phyloP scores from a whole-genome alignment of 2,888 invertebrate genomes.

The Patella depressa region DNA sequence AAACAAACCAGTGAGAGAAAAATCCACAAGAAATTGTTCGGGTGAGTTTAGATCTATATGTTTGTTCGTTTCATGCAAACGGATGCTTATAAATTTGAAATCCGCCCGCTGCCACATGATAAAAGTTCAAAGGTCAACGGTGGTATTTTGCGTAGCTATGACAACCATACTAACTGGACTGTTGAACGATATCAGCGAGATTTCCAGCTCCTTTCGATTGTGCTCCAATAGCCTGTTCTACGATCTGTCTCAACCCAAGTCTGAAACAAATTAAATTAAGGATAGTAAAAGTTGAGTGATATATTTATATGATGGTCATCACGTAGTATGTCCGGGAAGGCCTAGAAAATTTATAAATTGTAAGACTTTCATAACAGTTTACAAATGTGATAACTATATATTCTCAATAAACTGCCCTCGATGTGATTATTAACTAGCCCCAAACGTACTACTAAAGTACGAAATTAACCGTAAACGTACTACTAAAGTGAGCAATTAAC shows the following conservation, averaged over 20 bases:
- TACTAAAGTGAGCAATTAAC: too few species aligned
- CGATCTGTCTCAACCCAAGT: slow-evolving; percentile 38
- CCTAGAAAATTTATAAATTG: too few species aligned
- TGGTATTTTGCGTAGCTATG: slow-evolving; percentile 13
- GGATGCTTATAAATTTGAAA: slow-evolving; percentile 8
- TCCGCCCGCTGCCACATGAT: slow-evolving; percentile 5
- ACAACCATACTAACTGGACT: slow-evolving; percentile 51
- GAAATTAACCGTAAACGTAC: too few species aligned
- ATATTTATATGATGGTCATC: too few species aligned
- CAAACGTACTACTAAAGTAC: too few species aligned
- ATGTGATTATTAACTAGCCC: too few species aligned
- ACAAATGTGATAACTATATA: too few species aligned
- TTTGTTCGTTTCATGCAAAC: slow-evolving; percentile 9
- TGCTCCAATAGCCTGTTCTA: slow-evolving; percentile 43
- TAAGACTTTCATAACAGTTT: too few species aligned
- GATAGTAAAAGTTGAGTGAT: too few species aligned
- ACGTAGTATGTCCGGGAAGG: too few species aligned
- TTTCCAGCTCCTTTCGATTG: slow-evolving; percentile 38
- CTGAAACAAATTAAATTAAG: slow-evolving; percentile 18
- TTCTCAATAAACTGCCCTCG: too few species aligned
- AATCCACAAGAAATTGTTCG: too few species aligned
- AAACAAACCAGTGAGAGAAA: not conserved
- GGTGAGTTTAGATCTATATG: not conserved
- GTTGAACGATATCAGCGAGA: slow-evolving; percentile 44
- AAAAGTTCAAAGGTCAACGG: slow-evolving; percentile 2